A percentile compares a stretch with the other conserved stretches of the same genome.
Evolutionary conservation across 2,797 vertebrate genomes (phyloP).

Genomic region (Ispidina picta): DNA sequence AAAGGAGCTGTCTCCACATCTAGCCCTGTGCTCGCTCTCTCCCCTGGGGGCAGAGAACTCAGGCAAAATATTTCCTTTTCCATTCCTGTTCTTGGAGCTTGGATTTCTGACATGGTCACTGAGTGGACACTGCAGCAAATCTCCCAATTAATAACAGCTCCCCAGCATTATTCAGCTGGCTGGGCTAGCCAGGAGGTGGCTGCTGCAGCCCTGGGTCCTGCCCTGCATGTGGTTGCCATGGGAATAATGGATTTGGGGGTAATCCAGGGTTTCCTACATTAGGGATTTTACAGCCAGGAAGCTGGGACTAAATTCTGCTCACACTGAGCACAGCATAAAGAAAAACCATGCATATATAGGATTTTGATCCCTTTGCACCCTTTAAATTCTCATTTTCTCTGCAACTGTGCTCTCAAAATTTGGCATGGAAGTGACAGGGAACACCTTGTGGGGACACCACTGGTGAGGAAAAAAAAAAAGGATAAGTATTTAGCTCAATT

Average conservation of each 20-base stretch:
- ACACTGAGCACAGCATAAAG: neutral
- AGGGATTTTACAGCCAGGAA: neutral
- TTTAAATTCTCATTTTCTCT: neutral
- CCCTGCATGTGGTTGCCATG: fast-evolving
- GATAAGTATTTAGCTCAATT: neutral
- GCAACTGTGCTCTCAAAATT: neutral
- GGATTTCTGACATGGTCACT: neutral
- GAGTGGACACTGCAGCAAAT: neutral
- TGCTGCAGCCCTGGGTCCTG: neutral
- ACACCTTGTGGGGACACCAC: neutral
- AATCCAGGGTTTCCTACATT: neutral
- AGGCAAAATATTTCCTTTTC: neutral
- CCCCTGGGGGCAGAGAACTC: neutral
- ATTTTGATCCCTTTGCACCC: neutral
- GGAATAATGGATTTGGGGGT: neutral
- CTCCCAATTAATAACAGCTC: neutral
- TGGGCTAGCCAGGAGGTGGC: neutral
- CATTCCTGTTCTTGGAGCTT: neutral
- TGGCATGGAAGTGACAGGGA: neutral
- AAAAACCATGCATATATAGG: neutral
- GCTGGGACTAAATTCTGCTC: conserved; percentile 11
- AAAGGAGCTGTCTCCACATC: neutral
- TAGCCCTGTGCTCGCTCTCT: neutral
- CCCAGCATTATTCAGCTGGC: neutral
- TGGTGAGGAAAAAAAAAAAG: neutral